Evolutionary conservation across 2,888 invertebrate genomes (phyloP), one percentile per base, ranked within the genome.

Genomic region (Syritta pipiens): DNA sequence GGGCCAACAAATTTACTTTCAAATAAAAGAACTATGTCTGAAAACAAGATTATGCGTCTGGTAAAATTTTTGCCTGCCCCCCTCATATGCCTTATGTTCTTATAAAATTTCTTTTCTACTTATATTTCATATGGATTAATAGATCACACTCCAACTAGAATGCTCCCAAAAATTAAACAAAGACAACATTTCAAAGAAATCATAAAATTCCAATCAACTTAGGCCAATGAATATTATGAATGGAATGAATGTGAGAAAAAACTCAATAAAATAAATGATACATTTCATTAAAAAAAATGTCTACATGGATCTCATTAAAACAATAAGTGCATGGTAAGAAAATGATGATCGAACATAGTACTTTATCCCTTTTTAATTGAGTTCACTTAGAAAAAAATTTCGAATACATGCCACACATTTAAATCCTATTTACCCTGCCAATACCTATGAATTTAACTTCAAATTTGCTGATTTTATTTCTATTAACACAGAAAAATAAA

Each of bases 281-380:
- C 17, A 51, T 68, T 62, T 42, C 22, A 51, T 22, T 30, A 4
- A 35, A 76, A 68, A 84, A 86, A 86, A 87, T 87, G 87, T 87
- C 88, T 88, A 86, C 84, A 86, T 88, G 88, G 88, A 88, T 88
- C 88, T 88, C 88, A 85, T 84, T 83, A 81, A 82, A 77, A 60
- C 75, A 82, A 68, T 72, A 71, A 82, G 65, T 72, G 71, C 60
- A 81, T 81, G 81, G 60, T 63, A 51, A 62, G 46, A 68, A 79
- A 40, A 62, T 79, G 63, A 79, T 68, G 60, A 74, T 42, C 48
- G 2, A 42, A 60, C 26, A 42, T 28, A 63, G 24, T 37, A 10
- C 4, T 26, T 53, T n/a, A 19, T 49, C 10, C 28, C 59, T 51
- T 37, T 7, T 10, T 4, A 53, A 28, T 30, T n/a, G 51, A 19